Conservation (phyloP, 2,888 invertebrate species). For the Ophraella communa region DNA sequence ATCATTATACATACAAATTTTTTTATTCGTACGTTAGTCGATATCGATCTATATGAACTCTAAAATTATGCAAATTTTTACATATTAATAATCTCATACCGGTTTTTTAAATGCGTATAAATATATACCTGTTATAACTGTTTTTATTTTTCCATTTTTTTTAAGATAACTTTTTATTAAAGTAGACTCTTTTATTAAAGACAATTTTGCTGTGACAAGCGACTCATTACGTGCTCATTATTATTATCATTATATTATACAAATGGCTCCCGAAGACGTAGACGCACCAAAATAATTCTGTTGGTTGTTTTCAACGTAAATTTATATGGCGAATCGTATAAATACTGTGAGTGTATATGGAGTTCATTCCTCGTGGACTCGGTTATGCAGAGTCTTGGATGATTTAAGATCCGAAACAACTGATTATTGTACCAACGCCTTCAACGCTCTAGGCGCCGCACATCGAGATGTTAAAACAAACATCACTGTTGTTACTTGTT, state of each 20-base stretch:
- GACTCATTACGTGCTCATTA: neutral
- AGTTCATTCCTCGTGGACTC: constrained; percentile 11
- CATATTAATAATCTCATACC: constrained; percentile 13
- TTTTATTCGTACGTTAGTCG: constrained; percentile 15
- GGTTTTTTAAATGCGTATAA: constrained; percentile 12
- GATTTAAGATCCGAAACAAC: constrained; percentile 58
- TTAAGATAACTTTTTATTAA: neutral
- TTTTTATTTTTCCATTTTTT: too few species aligned
- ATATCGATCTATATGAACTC: constrained; percentile 37
- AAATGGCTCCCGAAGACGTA: too few species aligned
- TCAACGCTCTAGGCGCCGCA: constrained; percentile 58
- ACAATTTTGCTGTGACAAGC: neutral
- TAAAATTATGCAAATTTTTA: constrained; percentile 37
- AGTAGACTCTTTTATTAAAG: neutral
- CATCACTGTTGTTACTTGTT: constrained; percentile 60
- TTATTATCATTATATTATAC: too few species aligned
- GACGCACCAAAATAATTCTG: too few species aligned
- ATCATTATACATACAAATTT: constrained; percentile 29
- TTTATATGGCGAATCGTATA: constrained; percentile 1
- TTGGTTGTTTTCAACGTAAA: too few species aligned
- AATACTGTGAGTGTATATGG: constrained; percentile 21
- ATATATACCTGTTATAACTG: constrained; percentile 4
- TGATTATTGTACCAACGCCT: constrained; percentile 60
- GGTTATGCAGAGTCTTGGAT: constrained; percentile 33
- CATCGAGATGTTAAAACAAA: constrained; percentile 56